These are phyloP conservation scores for Reticulitermes lucifugus DNA, from an alignment of 2,888 invertebrate genomes.

Conservation along the genomic window DNA sequence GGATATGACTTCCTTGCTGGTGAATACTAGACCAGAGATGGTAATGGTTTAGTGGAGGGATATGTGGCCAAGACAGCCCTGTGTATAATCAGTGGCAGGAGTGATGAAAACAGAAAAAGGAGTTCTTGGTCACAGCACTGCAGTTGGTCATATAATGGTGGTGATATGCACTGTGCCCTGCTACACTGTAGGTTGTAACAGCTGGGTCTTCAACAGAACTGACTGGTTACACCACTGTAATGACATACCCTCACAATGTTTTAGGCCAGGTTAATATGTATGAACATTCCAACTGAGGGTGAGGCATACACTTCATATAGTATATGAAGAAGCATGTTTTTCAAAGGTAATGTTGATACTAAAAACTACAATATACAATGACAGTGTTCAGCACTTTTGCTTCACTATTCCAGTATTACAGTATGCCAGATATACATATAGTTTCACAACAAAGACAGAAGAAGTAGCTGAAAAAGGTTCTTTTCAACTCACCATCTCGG, in stretches of 20 bases:
- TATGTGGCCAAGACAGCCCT: no score
- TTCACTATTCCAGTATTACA: not conserved
- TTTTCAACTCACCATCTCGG: slow-evolving; percentile 81
- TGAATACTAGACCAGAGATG: no score
- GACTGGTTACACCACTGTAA: not conserved
- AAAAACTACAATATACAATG: not conserved
- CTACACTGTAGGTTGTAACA: no score
- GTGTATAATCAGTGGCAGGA: no score
- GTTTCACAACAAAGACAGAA: not conserved
- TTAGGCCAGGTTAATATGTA: not conserved
- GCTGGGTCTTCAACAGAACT: not conserved
- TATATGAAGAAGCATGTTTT: not conserved
- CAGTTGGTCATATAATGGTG: no score
- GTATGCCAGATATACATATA: not conserved
- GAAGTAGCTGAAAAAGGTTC: not conserved
- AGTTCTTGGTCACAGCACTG: no score
- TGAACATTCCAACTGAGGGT: not conserved
- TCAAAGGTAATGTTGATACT: not conserved
- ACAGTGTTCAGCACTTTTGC: not conserved
- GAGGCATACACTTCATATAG: not conserved
- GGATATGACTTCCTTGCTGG: no score
- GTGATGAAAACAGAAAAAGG: no score
- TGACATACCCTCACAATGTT: not conserved
- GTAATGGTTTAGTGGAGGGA: no score
- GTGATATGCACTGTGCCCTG: no score